A percentile compares a stretch with the other conserved stretches of the same genome.
phyloP scores from a whole-genome alignment of 2,888 invertebrate genomes.

The Tenthredo notha region DNA sequence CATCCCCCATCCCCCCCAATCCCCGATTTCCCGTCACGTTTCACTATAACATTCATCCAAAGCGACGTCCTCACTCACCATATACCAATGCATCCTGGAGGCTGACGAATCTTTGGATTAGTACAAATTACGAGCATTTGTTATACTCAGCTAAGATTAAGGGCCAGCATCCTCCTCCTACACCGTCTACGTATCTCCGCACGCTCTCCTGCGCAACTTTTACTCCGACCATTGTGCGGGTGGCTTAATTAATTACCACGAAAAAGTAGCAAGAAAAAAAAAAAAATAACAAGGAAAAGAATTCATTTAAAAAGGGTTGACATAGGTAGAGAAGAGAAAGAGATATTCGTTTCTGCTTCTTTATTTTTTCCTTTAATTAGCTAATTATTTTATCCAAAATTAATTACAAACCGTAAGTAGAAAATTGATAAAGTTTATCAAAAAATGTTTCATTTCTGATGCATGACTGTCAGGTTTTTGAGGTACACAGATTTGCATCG shows the following conservation, averaged over 20 bases:
- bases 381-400: background rate
- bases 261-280: too few relatives aligned
- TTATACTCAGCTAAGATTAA: constrained; percentile 36
- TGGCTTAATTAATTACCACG: constrained; percentile 9
- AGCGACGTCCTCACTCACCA: background rate
- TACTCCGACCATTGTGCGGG: background rate
- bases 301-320: background rate
- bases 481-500: background rate
- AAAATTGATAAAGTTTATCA: background rate
- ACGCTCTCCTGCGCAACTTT: background rate
- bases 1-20: constrained; percentile 33
- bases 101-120: constrained; percentile 47
- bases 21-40: constrained; percentile 51
- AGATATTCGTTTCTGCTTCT: background rate
- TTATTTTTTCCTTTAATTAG: constrained; percentile 34
- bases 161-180: background rate
- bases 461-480: background rate
- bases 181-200: too few relatives aligned
- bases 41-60: background rate
- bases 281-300: background rate
- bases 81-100: background rate
- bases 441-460: constrained; percentile 35
- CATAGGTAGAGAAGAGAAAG: background rate
- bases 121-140: constrained; percentile 48
- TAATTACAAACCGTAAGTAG: too few relatives aligned